A percentile compares a stretch with the other conserved stretches of the same genome.
phyloP scores from a whole-genome alignment of 2,113 vertebrate genomes.

The Salvelinus sp. region DNA sequence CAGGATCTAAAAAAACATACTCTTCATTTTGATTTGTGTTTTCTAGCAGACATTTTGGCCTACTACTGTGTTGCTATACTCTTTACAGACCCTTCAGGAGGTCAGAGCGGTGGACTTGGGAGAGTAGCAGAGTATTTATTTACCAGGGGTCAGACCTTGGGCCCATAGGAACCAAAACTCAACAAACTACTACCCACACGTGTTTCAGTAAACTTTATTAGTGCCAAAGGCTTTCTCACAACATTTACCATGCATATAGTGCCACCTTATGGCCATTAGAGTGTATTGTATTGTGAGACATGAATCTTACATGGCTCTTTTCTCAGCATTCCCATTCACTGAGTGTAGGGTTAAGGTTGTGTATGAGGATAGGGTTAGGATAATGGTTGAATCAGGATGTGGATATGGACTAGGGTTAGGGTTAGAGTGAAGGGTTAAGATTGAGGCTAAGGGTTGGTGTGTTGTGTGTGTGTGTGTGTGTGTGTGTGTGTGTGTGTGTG shows the following conservation, averaged over 20 bases:
- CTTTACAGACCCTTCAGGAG: background rate
- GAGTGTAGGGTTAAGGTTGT: too few species aligned
- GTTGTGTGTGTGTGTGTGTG: too few species aligned
- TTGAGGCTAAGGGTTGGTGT: too few species aligned
- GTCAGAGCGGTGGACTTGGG: background rate
- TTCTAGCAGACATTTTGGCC: background rate
- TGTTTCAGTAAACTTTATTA: background rate
- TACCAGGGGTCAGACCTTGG: background rate
- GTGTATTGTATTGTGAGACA: background rate
- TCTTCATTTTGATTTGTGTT: background rate
- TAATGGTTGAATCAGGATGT: too few species aligned
- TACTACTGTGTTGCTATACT: background rate
- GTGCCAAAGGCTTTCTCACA: background rate
- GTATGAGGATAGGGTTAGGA: too few species aligned
- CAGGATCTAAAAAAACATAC: background rate
- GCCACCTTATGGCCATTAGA: background rate
- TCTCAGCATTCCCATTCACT: too few species aligned
- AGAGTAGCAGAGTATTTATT: background rate
- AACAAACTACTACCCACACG: background rate
- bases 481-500: too few species aligned
- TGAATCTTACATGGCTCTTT: too few species aligned
- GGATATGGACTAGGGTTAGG: too few species aligned
- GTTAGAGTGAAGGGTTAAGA: too few species aligned
- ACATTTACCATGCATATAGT: background rate
- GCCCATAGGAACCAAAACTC: background rate